Conservation (phyloP, 2,797 vertebrate species). For the Catamblyrhynchus diadema region DNA sequence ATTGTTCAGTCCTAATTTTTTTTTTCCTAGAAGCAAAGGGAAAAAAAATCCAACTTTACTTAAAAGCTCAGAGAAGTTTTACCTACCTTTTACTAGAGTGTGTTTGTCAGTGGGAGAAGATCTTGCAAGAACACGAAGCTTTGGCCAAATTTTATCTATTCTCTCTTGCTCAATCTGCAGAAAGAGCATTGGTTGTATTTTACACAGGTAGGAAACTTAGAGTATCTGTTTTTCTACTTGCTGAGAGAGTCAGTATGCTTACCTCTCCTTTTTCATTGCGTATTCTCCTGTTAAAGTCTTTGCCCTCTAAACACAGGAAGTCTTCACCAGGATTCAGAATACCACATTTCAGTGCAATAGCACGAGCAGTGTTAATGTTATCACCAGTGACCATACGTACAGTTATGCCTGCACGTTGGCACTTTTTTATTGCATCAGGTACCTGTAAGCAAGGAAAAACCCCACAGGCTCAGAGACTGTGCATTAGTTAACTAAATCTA, state of each 20-base stretch:
- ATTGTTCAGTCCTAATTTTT: not conserved
- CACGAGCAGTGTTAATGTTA: slow-evolving; percentile 97
- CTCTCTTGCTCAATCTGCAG: slow-evolving; percentile 97
- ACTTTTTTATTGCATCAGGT: slow-evolving; percentile 95
- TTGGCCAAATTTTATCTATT: slow-evolving; percentile 99
- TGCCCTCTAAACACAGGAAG: slow-evolving; percentile 95
- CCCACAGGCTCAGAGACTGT: not conserved
- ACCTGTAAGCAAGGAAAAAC: slow-evolving; percentile 75
- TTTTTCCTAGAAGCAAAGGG: not conserved
- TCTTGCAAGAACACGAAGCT: slow-evolving; percentile 95
- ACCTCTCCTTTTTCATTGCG: slow-evolving; percentile 99
- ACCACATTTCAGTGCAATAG: slow-evolving; percentile 95
- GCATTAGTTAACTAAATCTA: not conserved
- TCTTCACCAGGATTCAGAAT: slow-evolving; percentile 95
- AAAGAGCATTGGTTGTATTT: slow-evolving; percentile 27
- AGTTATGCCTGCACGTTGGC: slow-evolving; percentile 96
- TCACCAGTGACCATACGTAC: slow-evolving; percentile 99
- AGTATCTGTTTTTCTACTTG: not conserved
- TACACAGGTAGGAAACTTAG: not conserved
- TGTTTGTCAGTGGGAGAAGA: slow-evolving; percentile 99
- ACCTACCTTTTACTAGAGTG: slow-evolving; percentile 95
- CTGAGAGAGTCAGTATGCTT: not conserved
- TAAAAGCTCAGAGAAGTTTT: not conserved
- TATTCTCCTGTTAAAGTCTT: slow-evolving; percentile 98
- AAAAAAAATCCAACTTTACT: not conserved